Base-by-base conservation (phyloP, 2,888 invertebrate genomes). In the Periphyllus acericola region DNA sequence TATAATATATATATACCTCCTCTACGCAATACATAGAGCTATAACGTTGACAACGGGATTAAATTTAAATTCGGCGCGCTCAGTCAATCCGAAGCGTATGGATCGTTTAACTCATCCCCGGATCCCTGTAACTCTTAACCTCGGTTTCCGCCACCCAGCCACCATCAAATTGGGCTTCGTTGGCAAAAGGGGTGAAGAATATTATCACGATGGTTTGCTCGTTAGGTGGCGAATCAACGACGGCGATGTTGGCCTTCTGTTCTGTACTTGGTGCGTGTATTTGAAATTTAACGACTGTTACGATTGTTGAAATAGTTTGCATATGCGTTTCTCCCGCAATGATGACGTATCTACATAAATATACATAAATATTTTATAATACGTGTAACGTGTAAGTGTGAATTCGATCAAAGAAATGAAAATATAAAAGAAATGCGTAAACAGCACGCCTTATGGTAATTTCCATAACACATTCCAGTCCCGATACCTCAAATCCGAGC, bases 51-150 rank as follows among this genome's bases (percentile, higher is more conserved):
- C 29, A 46, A 60, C 29, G 68, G 68, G 84, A 60, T 84, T 74
- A 84, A 66, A 84, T 84, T 84, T 76, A 84, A 84, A 84, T 84
- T 84, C 84, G 66, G 66, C 46, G 25, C 60, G 66, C 75, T 84
- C 40, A 76, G 84, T 84, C 75, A 76, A 84, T 84, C 66, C 75
- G 84, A 29, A 9, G 40, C 40, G 29, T 40, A 46, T 75, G 66
- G 75, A 83, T 83, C 83, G 83, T 83, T 83, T 83, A 83, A 83
- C 74, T 83, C 74, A 25, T 4, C 55, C 34, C 71, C 52, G 0
- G 17, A 29, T n/a, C 72, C 34, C 55, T 19, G 17, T 36, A 5
- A 25, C 46, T 32, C 32, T 25, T 82, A 14, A 36, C 55, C 4
- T 0, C 25, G 25, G 52, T 72, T 83, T 1, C 32, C 55, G 36